phyloP scores from a whole-genome alignment of 2,888 invertebrate genomes.

The Achlya flavicornis region DNA sequence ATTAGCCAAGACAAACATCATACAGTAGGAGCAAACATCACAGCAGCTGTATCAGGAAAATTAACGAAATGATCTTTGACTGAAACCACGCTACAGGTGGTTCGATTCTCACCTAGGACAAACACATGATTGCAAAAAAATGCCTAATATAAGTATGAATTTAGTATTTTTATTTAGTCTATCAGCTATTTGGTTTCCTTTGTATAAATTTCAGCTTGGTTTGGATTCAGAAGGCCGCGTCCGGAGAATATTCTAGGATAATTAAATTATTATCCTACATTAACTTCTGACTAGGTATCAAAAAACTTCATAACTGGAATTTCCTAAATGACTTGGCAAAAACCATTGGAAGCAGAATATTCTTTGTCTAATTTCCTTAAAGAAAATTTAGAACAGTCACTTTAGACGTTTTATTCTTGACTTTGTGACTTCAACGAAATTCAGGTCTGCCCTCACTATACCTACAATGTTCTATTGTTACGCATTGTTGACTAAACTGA shows the following conservation, averaged over 20 bases:
- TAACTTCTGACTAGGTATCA: background rate
- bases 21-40: background rate
- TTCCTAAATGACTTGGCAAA: background rate
- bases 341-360: too few relatives aligned
- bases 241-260: too few relatives aligned
- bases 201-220: too few relatives aligned
- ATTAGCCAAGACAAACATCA: background rate
- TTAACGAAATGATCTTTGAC: background rate
- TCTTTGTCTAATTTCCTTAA: background rate
- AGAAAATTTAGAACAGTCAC: background rate
- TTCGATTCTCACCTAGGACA: too few relatives aligned
- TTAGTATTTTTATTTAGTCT: too few relatives aligned
- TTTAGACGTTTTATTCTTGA: background rate
- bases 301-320: background rate
- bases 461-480: background rate
- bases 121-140: too few relatives aligned
- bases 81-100: background rate
- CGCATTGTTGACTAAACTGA: conserved; percentile 5
- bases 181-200: too few relatives aligned
- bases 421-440: background rate
- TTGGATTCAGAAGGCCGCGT: too few relatives aligned
- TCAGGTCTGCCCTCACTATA: background rate
- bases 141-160: too few relatives aligned
- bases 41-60: background rate
- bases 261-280: too few relatives aligned